A percentile compares a stretch with the other conserved stretches of the same genome.
Evolutionary conservation across 2,113 vertebrate species (phyloP).

Genomic region (Notarius quadriscutis): DNA sequence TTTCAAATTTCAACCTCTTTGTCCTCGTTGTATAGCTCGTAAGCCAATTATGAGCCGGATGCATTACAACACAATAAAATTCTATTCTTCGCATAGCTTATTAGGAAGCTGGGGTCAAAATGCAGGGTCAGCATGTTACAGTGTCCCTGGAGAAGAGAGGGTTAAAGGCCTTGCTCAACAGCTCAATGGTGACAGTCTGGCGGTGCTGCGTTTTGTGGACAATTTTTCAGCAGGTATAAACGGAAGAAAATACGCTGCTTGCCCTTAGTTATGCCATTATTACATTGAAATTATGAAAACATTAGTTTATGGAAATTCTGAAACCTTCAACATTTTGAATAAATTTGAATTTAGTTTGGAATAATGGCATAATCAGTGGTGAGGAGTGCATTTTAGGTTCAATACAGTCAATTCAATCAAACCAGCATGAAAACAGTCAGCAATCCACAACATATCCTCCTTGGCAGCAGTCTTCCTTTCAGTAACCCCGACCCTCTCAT

Average conservation of each 20-base stretch:
- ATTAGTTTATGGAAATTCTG: not conserved
- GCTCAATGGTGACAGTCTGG: too few species aligned
- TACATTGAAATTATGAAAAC: not conserved
- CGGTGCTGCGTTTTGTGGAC: not conserved
- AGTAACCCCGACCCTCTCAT: too few species aligned
- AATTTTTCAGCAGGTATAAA: not conserved
- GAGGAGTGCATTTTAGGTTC: not conserved
- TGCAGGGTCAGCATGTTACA: too few species aligned
- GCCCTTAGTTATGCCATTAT: not conserved
- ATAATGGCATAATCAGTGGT: not conserved
- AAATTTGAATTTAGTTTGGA: not conserved
- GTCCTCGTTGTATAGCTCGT: too few species aligned
- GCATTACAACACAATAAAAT: too few species aligned
- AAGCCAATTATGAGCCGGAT: too few species aligned
- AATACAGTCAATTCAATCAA: not conserved
- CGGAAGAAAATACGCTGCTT: not conserved
- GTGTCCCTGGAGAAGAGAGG: too few species aligned
- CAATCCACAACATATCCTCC: not conserved
- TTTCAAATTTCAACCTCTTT: too few species aligned
- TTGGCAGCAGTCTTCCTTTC: not conserved
- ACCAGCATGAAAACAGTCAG: not conserved
- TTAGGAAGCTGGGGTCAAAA: too few species aligned
- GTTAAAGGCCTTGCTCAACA: too few species aligned
- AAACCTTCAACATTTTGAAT: not conserved
- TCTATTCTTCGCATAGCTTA: too few species aligned